A percentile compares a stretch with the other conserved stretches of the same genome.
Evolutionary conservation across 2,797 vertebrate genomes (phyloP).

Genomic region (Thripadectes ignobilis): DNA sequence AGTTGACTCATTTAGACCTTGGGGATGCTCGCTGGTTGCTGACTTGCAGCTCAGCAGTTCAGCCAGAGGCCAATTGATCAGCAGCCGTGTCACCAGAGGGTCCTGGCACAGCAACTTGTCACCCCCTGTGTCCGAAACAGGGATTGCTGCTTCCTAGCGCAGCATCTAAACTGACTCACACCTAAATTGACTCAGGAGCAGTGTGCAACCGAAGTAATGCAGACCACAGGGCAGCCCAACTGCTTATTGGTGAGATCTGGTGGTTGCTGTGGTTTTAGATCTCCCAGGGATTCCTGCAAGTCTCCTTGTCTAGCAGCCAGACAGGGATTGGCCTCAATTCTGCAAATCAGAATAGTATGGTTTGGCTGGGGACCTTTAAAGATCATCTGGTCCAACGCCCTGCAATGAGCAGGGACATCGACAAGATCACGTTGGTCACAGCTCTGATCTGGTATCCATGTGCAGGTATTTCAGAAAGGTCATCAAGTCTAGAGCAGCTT

Average conservation of each 20-base stretch:
- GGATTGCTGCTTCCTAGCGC: background rate
- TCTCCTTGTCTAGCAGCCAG: background rate
- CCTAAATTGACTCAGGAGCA: background rate
- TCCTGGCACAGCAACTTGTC: background rate
- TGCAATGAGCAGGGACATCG: background rate
- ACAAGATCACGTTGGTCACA: background rate
- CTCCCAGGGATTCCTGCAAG: background rate
- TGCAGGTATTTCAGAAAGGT: background rate
- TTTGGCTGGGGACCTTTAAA: background rate
- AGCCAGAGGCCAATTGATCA: background rate
- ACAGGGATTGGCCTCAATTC: background rate
- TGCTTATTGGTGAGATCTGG: background rate
- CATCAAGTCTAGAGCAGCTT: background rate
- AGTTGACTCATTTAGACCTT: background rate
- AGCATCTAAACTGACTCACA: background rate
- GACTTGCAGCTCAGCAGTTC: background rate
- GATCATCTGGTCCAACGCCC: background rate
- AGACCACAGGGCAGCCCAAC: background rate
- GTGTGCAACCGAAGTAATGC: background rate
- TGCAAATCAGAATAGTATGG: background rate
- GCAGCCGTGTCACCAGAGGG: rapidly evolving
- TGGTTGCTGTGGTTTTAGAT: background rate
- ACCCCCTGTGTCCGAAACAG: rapidly evolving
- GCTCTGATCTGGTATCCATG: background rate
- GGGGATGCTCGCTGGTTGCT: background rate